These are phyloP conservation scores for Phocoena phocoena DNA, from an alignment of 2,113 vertebrate species.

Conservation along the genomic window DNA sequence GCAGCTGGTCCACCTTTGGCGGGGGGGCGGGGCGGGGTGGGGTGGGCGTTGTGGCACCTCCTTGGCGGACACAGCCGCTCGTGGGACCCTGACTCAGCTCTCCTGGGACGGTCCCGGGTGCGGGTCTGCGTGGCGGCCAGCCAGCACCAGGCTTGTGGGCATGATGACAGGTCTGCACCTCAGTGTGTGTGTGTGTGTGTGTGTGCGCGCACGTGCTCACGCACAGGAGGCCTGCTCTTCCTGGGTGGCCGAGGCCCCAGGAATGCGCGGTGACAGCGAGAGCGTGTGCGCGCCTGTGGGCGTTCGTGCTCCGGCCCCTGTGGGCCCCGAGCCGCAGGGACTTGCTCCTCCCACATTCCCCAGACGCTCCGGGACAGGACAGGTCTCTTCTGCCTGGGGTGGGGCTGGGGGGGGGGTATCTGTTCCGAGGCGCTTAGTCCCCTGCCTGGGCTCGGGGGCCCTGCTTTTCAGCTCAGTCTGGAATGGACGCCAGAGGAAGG, in stretches of 20 bases:
- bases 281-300: no score
- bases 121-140: neutral
- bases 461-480: neutral
- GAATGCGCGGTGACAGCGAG: accelerated
- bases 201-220: accelerated
- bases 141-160: neutral
- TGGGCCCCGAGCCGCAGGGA: accelerated
- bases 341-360: neutral
- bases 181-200: accelerated
- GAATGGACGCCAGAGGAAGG: neutral
- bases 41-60: neutral
- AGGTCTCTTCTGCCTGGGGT: neutral
- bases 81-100: neutral
- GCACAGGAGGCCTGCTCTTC: neutral
- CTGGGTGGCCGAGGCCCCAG: neutral
- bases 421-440: neutral
- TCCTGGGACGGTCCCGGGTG: neutral
- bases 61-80: neutral
- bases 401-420: neutral
- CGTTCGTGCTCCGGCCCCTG: accelerated
- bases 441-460: neutral
- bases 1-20: neutral
- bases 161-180: accelerated
- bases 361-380: neutral
- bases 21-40: accelerated